Percentiles rank a stretch among this genome's conserved stretches.
Conservation (phyloP, 2,888 invertebrate species). For the Meliscaeva auricollis region DNA sequence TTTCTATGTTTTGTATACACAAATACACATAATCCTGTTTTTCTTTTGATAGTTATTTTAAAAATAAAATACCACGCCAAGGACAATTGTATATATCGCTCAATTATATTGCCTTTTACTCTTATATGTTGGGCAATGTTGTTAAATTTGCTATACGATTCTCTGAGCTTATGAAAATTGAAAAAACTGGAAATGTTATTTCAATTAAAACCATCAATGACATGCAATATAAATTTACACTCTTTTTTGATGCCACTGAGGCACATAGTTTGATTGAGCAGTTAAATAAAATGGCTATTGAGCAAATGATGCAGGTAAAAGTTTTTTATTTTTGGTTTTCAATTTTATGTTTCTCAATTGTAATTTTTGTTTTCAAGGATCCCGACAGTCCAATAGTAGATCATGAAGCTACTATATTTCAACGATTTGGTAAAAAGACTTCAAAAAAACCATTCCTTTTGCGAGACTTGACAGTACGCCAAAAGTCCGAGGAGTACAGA, state of each 20-base stretch:
- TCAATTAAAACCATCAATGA: conserved; percentile 93
- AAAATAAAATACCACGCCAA: conserved; percentile 96
- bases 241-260: conserved; percentile 95
- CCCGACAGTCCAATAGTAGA: conserved; percentile 96
- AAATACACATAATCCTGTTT: too few species aligned
- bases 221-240: conserved; percentile 93
- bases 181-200: conserved; percentile 92
- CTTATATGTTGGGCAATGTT: conserved; percentile 96
- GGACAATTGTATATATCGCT: conserved; percentile 99
- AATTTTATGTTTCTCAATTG: conserved; percentile 1
- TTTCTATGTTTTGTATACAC: neutral
- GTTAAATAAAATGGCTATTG: conserved; percentile 98
- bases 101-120: conserved; percentile 97
- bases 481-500: conserved; percentile 96
- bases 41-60: conserved; percentile 91
- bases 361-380: conserved; percentile 85
- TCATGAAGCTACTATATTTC: conserved; percentile 93
- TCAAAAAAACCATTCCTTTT: conserved; percentile 95
- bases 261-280: conserved; percentile 97
- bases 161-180: conserved; percentile 90
- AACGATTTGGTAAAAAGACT: conserved; percentile 93
- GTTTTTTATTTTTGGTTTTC: conserved; percentile 33
- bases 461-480: conserved; percentile 96
- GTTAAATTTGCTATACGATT: conserved; percentile 93
- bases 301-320: conserved; percentile 86